Percentiles rank a stretch among this genome's conserved stretches.
Conservation (phyloP, 2,888 invertebrate genomes). For the Strigamia transsilvanica region DNA sequence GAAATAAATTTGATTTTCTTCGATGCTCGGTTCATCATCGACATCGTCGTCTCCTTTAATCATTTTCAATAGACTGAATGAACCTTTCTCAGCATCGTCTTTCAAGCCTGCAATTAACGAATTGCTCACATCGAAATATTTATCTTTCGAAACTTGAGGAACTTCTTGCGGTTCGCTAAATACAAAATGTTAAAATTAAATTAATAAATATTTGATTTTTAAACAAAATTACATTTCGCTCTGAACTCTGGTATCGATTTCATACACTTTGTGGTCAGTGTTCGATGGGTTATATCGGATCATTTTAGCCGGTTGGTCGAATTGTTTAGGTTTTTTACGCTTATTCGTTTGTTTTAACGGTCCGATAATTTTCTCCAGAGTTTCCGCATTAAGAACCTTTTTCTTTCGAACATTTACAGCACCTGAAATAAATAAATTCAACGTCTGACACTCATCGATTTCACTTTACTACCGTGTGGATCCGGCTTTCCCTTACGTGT, state of each 20-base stretch:
- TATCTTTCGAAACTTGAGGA: neutral
- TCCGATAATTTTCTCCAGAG: neutral
- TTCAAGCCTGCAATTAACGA: slow-evolving; percentile 50
- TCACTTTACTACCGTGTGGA: too few relatives aligned
- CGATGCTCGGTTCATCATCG: slow-evolving; percentile 29
- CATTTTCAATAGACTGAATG: slow-evolving; percentile 31
- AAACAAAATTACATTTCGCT: neutral
- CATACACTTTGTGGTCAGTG: neutral
- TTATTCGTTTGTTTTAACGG: neutral
- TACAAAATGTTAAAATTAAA: neutral
- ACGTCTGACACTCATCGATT: too few relatives aligned
- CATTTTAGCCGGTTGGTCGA: neutral
- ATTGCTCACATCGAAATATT: slow-evolving; percentile 25
- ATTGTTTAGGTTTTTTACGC: neutral
- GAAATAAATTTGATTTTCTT: neutral
- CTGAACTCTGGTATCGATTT: neutral
- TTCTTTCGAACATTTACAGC: too few relatives aligned
- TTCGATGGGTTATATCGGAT: neutral
- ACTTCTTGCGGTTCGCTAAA: neutral
- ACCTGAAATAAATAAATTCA: too few relatives aligned
- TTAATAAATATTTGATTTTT: neutral
- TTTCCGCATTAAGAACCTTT: too few relatives aligned
- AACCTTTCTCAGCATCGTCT: slow-evolving; percentile 33
- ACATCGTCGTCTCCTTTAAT: slow-evolving; percentile 51
- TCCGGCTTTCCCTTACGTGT: too few relatives aligned